These are phyloP conservation scores for Zele albiditarsus DNA, from an alignment of 2,888 invertebrate genomes.

Conservation along the genomic window DNA sequence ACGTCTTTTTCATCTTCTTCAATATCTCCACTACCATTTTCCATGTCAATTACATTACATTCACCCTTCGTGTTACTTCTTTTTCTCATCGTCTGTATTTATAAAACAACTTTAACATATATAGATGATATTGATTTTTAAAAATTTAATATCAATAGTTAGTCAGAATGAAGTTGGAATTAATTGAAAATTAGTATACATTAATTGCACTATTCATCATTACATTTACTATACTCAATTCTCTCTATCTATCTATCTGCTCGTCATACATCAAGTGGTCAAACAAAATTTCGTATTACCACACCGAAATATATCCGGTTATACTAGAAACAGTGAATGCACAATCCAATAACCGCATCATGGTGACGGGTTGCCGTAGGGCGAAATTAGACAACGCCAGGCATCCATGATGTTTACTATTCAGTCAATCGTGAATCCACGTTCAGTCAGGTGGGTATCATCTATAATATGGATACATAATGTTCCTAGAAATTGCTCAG, in stretches of 20 bases:
- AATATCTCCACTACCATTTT: neutral
- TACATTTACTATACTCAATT: neutral
- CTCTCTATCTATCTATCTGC: neutral
- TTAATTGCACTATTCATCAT: conserved; percentile 20
- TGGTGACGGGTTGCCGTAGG: conserved; percentile 10
- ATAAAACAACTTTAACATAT: neutral
- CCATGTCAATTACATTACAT: neutral
- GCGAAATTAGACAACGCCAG: conserved; percentile 29
- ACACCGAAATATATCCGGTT: neutral
- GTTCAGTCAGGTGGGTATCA: conserved; percentile 17
- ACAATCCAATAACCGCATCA: conserved; percentile 24
- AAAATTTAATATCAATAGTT: neutral
- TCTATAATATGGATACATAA: neutral
- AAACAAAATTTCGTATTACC: conserved; percentile 11
- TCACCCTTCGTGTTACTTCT: neutral
- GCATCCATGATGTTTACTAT: conserved; percentile 48
- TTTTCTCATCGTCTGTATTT: neutral
- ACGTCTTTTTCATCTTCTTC: neutral
- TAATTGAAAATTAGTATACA: neutral
- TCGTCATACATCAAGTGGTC: conserved; percentile 14
- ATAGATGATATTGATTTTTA: neutral
- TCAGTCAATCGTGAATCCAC: conserved; percentile 43
- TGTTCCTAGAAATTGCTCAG: neutral
- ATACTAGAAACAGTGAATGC: neutral
- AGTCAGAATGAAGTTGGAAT: neutral